Base-by-base conservation (phyloP, 2,113 vertebrate species). In the Pica pica region DNA sequence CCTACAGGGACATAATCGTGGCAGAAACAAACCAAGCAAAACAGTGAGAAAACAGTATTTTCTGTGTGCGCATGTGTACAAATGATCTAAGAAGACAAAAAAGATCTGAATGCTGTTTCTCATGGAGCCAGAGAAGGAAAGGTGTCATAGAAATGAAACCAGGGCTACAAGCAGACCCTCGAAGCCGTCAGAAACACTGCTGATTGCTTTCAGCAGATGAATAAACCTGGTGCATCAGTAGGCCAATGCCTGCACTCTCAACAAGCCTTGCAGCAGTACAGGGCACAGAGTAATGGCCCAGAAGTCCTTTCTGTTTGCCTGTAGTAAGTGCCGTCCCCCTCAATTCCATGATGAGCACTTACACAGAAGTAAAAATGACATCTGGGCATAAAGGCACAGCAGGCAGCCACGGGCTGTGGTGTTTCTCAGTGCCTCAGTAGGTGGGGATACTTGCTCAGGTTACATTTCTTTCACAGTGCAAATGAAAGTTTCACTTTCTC, bases 351-450 rank as follows among this genome's bases (percentile, higher is more conserved):
- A 68, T 1, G 14, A 69, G 22, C 57, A 26, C 49, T 71, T 27
- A 49, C 8, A 16, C 30, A 57, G 47, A 74, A 67, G 17, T 28
- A 52, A 71, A 87, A 85, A 41, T 7, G 8, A 33, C 26, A 53
- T 33, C 27, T 35, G 20, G 31, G 15, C 55, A 37, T 13, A 60
- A 75, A 56, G n/a, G 24, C n/a, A 55, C 11, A 39, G 22, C 13
- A 67, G 39, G 44, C 22, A 82, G 19, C 28, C 10, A 12, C 0
- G 0, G 35, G 16, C n/a, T 8, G 1, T 14, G 46, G 12, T 50
- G 18, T 24, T 87, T 55, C 57, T 24, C 5, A 28, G 37, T 27
- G 30, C 16, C 68, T 74, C 61, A n/a, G 30, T 10, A 59, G 35
- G 14, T n/a, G 77, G 26, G 24, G 57, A 41, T 35, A 28, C 37